Conservation (phyloP, 1,140 invertebrate species). For the Drosophila takahashii region DNA sequence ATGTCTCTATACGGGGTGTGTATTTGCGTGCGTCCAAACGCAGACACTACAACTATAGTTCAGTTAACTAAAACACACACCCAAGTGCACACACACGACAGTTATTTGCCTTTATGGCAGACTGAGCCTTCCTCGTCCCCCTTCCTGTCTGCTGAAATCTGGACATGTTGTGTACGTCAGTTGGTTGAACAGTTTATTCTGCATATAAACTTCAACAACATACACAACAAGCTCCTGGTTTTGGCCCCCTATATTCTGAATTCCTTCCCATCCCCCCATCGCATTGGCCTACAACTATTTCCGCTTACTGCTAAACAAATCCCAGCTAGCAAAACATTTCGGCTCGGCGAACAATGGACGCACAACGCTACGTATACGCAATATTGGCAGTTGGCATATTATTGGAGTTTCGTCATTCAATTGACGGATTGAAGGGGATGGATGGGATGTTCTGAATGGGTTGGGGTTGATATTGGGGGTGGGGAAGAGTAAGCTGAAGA, state of each 20-base stretch:
- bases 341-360: constrained; percentile 52
- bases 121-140: constrained; percentile 32
- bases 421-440: constrained; percentile 49
- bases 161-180: constrained; percentile 74
- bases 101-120: constrained; percentile 80
- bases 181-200: constrained; percentile 77
- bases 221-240: constrained; percentile 42
- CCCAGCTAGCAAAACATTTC: constrained; percentile 67
- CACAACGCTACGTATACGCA: constrained; percentile 69
- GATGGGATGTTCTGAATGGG: background rate
- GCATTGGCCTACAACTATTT: constrained; percentile 72
- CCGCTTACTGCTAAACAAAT: constrained; percentile 79
- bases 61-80: constrained; percentile 49
- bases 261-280: background rate
- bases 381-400: constrained; percentile 77
- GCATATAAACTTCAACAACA: constrained; percentile 78
- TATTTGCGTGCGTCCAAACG: constrained; percentile 14
- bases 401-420: constrained; percentile 55
- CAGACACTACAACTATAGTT: constrained; percentile 59
- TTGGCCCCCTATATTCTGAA: background rate
- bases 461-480: constrained; percentile 2
- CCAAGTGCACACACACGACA: constrained; percentile 46
- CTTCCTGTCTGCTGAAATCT: constrained; percentile 12
- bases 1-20: constrained; percentile 1
- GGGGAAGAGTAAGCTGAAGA: background rate